phyloP scores from a whole-genome alignment of 2,797 vertebrate genomes.

The Orestias chungarensis region DNA sequence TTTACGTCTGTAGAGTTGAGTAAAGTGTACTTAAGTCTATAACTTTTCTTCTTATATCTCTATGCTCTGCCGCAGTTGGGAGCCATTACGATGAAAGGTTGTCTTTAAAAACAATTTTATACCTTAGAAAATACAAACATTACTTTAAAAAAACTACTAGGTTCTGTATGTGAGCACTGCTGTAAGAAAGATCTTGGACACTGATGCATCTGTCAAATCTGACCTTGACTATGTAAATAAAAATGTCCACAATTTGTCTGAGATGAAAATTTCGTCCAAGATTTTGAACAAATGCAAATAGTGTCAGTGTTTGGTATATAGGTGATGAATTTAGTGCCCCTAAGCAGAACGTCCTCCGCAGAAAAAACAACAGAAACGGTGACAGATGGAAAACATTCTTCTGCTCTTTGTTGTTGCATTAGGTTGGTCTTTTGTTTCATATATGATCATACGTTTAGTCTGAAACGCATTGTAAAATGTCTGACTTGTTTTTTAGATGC shows the following conservation, averaged over 20 bases:
- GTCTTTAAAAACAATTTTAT: no score
- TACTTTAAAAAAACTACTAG: no score
- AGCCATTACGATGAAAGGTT: no score
- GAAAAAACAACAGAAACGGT: neutral
- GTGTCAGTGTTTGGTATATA: neutral
- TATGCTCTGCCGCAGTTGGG: no score
- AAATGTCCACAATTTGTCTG: neutral
- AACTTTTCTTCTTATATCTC: no score
- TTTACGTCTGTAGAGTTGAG: no score
- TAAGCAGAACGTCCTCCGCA: neutral
- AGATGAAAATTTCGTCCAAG: neutral
- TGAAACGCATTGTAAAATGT: neutral
- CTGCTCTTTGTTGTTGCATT: neutral
- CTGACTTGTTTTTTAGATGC: neutral
- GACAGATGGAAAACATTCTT: neutral
- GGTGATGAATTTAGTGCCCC: neutral
- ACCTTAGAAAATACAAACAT: no score
- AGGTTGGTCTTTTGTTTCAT: neutral
- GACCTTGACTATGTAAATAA: neutral
- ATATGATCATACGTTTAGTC: neutral
- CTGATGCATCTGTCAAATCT: neutral
- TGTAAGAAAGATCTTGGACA: neutral
- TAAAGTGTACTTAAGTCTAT: no score
- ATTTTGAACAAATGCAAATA: neutral
- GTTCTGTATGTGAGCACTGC: no score